A percentile compares a stretch with the other conserved stretches of the same genome.
These are phyloP conservation scores for Drepanosiphum platanoidis DNA, from an alignment of 2,888 invertebrate genomes.

Conservation along the genomic window DNA sequence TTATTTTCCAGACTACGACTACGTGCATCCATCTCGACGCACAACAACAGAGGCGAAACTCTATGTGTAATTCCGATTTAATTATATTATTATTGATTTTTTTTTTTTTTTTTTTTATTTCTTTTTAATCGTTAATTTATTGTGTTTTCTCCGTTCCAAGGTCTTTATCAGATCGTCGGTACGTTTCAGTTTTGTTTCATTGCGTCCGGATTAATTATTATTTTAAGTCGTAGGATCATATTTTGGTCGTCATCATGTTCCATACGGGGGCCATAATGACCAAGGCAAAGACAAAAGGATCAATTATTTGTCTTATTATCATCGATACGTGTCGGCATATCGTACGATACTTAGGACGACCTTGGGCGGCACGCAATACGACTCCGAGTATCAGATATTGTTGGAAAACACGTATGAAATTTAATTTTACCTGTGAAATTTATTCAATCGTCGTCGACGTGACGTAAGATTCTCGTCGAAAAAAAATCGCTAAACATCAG, in stretches of 20 bases:
- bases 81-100: conserved; percentile 13
- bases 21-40: neutral
- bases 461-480: no score
- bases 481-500: no score
- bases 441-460: neutral
- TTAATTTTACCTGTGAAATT: neutral
- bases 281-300: conserved; percentile 34
- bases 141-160: conserved; percentile 43
- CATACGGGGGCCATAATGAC: conserved; percentile 30
- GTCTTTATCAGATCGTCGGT: conserved; percentile 2
- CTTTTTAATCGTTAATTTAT: conserved; percentile 17
- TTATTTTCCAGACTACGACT: neutral
- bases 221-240: conserved; percentile 15
- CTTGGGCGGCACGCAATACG: conserved; percentile 19
- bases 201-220: conserved; percentile 21
- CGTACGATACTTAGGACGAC: neutral
- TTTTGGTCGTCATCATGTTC: neutral
- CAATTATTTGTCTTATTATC: conserved; percentile 41
- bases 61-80: conserved; percentile 17
- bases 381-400: neutral
- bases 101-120: conserved; percentile 10
- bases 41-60: neutral
- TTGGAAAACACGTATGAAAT: neutral
- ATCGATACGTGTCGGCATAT: neutral
- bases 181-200: conserved; percentile 3